A percentile compares a stretch with the other conserved stretches of the same genome.
Conservation (phyloP, 2,888 invertebrate species). For the Mimachlamys varia region DNA sequence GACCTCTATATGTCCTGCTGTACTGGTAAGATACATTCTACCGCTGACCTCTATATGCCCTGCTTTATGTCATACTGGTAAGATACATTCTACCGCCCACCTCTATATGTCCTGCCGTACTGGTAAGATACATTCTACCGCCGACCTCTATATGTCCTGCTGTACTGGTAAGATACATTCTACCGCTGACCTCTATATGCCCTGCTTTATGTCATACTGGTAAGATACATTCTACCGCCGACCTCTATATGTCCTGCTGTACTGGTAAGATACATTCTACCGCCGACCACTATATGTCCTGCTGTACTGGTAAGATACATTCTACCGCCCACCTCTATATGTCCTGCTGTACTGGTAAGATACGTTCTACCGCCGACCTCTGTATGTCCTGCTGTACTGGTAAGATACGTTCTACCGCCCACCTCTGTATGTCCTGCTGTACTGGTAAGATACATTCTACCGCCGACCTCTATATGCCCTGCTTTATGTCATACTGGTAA, state of each 20-base stretch:
- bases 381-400: too few species aligned
- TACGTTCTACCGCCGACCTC: too few species aligned
- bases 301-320: background rate
- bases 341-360: too few species aligned
- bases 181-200: background rate
- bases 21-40: slow-evolving; percentile 80
- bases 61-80: slow-evolving; percentile 3
- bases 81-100: slow-evolving; percentile 93
- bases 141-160: background rate
- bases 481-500: too few species aligned
- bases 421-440: too few species aligned
- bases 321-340: background rate
- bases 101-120: slow-evolving; percentile 89
- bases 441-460: too few species aligned
- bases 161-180: background rate
- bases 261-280: slow-evolving; percentile 68
- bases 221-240: slow-evolving; percentile 89
- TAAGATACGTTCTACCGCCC: too few species aligned
- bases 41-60: background rate
- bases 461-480: too few species aligned
- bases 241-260: slow-evolving; percentile 96
- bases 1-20: slow-evolving; percentile 91
- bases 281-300: background rate
- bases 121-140: slow-evolving; percentile 64
- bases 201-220: background rate